phyloP scores from a whole-genome alignment of 2,888 invertebrate genomes.

The Sthenelais limicola region DNA sequence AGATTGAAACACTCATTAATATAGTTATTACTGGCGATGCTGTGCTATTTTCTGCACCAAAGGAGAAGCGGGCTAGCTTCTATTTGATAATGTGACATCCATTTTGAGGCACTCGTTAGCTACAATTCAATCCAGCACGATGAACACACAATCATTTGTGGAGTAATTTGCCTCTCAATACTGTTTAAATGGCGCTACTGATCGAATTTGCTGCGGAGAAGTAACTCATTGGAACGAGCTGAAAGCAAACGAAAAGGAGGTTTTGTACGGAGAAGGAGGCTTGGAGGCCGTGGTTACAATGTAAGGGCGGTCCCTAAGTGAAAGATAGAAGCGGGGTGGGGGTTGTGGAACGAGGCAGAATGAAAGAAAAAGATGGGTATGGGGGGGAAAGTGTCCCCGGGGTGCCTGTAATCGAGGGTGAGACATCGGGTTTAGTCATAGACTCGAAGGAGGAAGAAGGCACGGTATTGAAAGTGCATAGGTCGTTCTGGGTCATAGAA shows the following conservation, averaged over 20 bases:
- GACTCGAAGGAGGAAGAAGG: too few relatives aligned
- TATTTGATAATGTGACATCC: constrained; percentile 33
- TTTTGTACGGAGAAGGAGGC: constrained; percentile 26
- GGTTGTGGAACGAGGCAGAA: too few relatives aligned
- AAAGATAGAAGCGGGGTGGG: too few relatives aligned
- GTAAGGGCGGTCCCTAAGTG: too few relatives aligned
- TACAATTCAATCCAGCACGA: constrained; percentile 28
- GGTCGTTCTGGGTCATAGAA: too few relatives aligned
- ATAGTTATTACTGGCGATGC: constrained; percentile 13
- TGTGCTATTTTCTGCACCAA: background rate
- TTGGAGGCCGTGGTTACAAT: too few relatives aligned
- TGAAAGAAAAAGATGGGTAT: too few relatives aligned
- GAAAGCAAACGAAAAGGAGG: constrained; percentile 4
- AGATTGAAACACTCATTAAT: constrained; percentile 33
- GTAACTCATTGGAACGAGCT: constrained; percentile 7
- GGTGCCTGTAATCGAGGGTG: too few relatives aligned
- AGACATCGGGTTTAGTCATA: too few relatives aligned
- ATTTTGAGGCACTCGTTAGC: constrained; percentile 29
- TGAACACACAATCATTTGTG: constrained; percentile 36
- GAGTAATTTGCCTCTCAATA: constrained; percentile 29
- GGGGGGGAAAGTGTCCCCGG: too few relatives aligned
- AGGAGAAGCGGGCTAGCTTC: constrained; percentile 17
- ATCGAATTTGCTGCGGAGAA: constrained; percentile 25
- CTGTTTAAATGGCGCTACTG: constrained; percentile 27
- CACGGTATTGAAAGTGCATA: too few relatives aligned